A percentile compares a stretch with the other conserved stretches of the same genome.
Evolutionary conservation across 2,888 invertebrate species (phyloP).

Genomic region (Lithosia quadra): DNA sequence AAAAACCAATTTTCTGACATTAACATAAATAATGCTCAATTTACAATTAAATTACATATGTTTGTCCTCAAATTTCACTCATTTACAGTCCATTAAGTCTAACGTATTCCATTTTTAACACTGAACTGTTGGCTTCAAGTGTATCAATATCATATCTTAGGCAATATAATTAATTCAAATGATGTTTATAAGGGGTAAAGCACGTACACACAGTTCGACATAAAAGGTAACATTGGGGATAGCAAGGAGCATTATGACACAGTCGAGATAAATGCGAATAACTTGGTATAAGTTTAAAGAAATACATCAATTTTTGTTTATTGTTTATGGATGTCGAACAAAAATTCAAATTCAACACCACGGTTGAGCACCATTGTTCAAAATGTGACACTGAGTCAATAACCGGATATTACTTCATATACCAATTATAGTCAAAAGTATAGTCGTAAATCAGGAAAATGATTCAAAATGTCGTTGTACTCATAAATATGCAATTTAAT

Average conservation of each 20-base stretch:
- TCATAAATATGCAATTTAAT: slow-evolving; percentile 14
- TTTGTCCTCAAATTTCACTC: not conserved
- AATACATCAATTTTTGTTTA: too few species aligned
- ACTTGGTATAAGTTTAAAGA: too few species aligned
- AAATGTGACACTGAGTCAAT: slow-evolving; percentile 19
- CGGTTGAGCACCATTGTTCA: not conserved
- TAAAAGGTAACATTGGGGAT: too few species aligned
- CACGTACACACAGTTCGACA: not conserved
- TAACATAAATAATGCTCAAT: not conserved
- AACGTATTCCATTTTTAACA: not conserved
- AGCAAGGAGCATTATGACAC: too few species aligned
- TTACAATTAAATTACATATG: not conserved
- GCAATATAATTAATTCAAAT: not conserved
- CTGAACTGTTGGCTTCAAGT: not conserved
- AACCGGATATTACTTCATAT: slow-evolving; percentile 24
- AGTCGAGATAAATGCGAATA: too few species aligned
- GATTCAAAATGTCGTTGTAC: slow-evolving; percentile 20
- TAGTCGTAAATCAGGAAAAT: slow-evolving; percentile 28
- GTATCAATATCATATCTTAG: not conserved
- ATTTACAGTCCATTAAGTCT: not conserved
- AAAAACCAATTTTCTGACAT: not conserved
- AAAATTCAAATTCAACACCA: not conserved
- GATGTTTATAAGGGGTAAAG: not conserved
- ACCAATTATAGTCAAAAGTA: slow-evolving; percentile 25
- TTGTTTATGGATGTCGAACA: not conserved